Evolutionary conservation across 30 jellyfish, hydroid and myxozoan genomes (phyloP), one percentile per base, ranked within the genome.

Genomic region (Chironex yamaguchii): DNA sequence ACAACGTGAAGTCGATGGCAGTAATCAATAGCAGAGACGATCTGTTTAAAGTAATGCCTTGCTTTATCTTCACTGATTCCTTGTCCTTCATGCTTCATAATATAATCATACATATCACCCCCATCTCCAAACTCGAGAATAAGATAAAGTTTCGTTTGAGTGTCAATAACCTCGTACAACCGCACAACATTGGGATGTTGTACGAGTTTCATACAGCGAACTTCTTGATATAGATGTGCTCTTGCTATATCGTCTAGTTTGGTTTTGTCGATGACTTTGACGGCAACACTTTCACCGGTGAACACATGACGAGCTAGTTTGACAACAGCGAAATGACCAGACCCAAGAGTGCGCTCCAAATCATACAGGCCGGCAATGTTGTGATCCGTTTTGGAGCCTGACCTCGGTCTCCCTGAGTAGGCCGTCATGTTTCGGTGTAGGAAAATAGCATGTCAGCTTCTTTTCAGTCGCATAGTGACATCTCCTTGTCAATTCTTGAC

Each of bases 171-270:
- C 62, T 95, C 98, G 69, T 95, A 95, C 71, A 95, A 71, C 42
- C 97, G 62, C 33, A 95, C 98, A 26, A 95, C 97, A 80, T 90
- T 95, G 0, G 99, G 99, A 82, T 95, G 99, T 70, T 95, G 97
- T 33, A 95, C 97, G 29, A 95, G 88, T 51, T 89, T 89, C 97
- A 95, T 89, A 54, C 97, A 89, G 11, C 96, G 79, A 2, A 89
- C 97, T 65, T 95, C 99, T 86, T 89, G 97, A 49, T 90, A 79
- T 21, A 95, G 80, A 86, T 95, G 99, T 21, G 97, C 97, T 36
- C 89, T 84, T 27, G 97, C 98, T 22, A 86, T 91, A 29, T 81
- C 97, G 65, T 89, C 97, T 17, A 95, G 79, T 71, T 95, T 95
- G 29, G 97, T 80, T 79, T 95, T 95, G 62, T 95, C 97, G 79